Conservation (phyloP, 2,888 invertebrate genomes). For the Timema cristinae region DNA sequence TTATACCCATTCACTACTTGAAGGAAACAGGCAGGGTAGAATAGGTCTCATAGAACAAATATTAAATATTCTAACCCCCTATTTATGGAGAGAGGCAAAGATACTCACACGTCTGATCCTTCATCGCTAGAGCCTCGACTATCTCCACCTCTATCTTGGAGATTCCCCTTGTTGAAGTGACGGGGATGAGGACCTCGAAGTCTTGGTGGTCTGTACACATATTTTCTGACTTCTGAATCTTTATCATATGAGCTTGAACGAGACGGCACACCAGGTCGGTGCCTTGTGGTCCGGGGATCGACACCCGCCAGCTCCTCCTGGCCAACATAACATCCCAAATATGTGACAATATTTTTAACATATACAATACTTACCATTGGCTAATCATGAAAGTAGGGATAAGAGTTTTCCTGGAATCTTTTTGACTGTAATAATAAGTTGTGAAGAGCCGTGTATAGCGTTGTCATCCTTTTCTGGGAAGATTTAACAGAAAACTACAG, state of each 20-base stretch:
- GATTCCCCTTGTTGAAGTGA: not conserved
- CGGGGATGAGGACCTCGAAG: slow-evolving; percentile 13
- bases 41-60: too few species aligned
- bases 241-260: slow-evolving; percentile 44
- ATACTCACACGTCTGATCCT: slow-evolving; percentile 30
- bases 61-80: too few species aligned
- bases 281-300: slow-evolving; percentile 46
- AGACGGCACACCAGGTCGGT: slow-evolving; percentile 35
- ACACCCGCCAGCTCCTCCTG: slow-evolving; percentile 62
- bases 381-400: not conserved
- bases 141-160: slow-evolving; percentile 13
- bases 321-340: slow-evolving; percentile 18
- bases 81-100: not conserved
- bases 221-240: slow-evolving; percentile 32
- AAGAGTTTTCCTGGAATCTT: not conserved
- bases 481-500: too few species aligned
- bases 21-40: not conserved
- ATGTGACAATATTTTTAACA: not conserved
- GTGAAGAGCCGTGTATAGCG: too few species aligned
- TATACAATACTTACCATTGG: not conserved
- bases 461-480: too few species aligned
- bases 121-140: slow-evolving; percentile 38
- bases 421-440: not conserved
- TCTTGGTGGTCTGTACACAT: slow-evolving; percentile 43
- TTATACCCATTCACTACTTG: not conserved